Evolutionary conservation across 2,797 vertebrate genomes (phyloP).

Genomic region (Crenichthys baileyi): DNA sequence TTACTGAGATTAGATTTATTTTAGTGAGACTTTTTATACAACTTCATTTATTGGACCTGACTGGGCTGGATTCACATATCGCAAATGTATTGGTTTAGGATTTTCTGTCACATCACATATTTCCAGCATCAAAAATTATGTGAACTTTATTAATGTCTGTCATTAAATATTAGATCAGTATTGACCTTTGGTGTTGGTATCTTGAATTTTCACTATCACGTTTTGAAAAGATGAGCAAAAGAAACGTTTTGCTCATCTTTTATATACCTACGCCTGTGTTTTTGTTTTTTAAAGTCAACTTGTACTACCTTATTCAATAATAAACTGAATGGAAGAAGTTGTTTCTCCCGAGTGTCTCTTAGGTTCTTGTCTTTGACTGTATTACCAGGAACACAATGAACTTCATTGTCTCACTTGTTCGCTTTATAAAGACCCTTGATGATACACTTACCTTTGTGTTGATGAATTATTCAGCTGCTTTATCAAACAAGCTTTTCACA

Average conservation of each 20-base stretch:
- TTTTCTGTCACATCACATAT: too few species aligned
- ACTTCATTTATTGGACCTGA: neutral
- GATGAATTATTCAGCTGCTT: constrained; percentile 40
- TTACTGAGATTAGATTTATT: neutral
- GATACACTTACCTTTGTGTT: constrained; percentile 26
- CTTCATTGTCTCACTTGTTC: constrained; percentile 47
- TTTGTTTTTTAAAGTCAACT: neutral
- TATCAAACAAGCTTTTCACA: constrained; percentile 36
- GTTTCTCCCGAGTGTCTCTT: constrained; percentile 40
- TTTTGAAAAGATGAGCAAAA: neutral
- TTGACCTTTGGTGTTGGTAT: too few species aligned
- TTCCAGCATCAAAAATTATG: too few species aligned
- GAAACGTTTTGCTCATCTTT: too few species aligned
- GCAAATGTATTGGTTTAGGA: neutral
- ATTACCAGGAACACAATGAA: constrained; percentile 53
- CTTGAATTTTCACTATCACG: neutral
- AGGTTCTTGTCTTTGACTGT: constrained; percentile 27
- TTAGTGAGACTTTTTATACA: neutral
- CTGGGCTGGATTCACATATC: neutral
- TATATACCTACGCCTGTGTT: too few species aligned
- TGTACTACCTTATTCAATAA: constrained; percentile 34
- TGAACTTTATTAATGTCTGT: too few species aligned
- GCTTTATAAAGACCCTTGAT: constrained; percentile 51
- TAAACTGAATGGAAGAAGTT: constrained; percentile 49
- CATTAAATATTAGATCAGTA: too few species aligned